Conservation (phyloP, 2,888 invertebrate genomes). For the Aleiodes leptofemur region DNA sequence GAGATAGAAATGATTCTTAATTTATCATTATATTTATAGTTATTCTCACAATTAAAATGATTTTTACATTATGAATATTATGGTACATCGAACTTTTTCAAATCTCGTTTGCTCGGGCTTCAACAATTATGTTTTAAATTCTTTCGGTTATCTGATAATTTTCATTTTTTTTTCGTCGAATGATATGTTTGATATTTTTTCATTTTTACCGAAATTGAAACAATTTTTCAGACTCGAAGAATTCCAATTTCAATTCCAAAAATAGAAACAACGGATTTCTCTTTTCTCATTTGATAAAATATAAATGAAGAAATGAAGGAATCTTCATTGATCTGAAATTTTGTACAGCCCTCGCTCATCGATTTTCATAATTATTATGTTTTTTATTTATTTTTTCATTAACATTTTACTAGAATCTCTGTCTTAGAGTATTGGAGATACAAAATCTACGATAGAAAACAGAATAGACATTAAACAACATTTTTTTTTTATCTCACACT, state of each 20-base stretch:
- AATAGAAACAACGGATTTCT: neutral
- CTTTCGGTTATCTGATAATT: too few relatives aligned
- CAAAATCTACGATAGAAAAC: slow-evolving; percentile 75
- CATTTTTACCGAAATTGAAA: slow-evolving; percentile 8
- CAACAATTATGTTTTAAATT: slow-evolving; percentile 19
- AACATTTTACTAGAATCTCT: slow-evolving; percentile 34
- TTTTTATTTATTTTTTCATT: neutral
- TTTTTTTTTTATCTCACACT: slow-evolving; percentile 64
- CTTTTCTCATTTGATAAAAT: neutral
- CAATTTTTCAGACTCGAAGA: neutral
- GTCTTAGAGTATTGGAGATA: slow-evolving; percentile 73
- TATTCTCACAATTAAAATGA: slow-evolving; percentile 38
- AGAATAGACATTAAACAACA: slow-evolving; percentile 71
- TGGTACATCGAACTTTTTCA: slow-evolving; percentile 58
- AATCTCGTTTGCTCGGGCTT: slow-evolving; percentile 51
- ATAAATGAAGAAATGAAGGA: neutral
- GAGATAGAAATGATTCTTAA: neutral
- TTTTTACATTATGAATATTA: slow-evolving; percentile 49
- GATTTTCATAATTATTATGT: slow-evolving; percentile 13
- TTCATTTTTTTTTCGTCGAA: neutral
- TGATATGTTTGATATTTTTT: slow-evolving; percentile 22
- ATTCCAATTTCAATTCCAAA: slow-evolving; percentile 6
- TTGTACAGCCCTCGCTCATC: slow-evolving; percentile 18
- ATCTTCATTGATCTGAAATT: slow-evolving; percentile 14
- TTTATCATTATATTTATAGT: slow-evolving; percentile 9